Percentiles rank a stretch among this genome's conserved stretches.
Evolutionary conservation across 2,888 invertebrate species (phyloP).

Genomic region (Phaonia tiefii): DNA sequence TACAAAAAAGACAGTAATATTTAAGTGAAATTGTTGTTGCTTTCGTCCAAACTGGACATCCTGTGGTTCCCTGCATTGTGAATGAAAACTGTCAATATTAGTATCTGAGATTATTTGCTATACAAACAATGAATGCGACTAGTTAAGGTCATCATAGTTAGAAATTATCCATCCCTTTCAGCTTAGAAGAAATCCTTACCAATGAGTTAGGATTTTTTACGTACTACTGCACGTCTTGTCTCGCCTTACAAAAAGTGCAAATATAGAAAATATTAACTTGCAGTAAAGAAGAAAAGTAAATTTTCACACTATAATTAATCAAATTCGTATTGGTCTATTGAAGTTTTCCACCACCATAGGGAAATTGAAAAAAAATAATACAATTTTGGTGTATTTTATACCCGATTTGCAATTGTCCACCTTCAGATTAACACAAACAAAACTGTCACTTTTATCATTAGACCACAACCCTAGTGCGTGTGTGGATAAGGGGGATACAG

Average conservation of each 20-base stretch:
- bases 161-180: not conserved
- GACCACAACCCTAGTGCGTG: not conserved
- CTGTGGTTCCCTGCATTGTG: constrained; percentile 72
- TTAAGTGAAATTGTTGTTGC: constrained; percentile 67
- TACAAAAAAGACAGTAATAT: constrained; percentile 47
- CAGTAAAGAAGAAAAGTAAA: not conserved
- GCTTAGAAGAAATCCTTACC: constrained; percentile 2
- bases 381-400: constrained; percentile 47
- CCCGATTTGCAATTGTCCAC: constrained; percentile 40
- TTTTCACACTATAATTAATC: constrained; percentile 54
- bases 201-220: not conserved
- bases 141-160: constrained; percentile 38
- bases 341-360: constrained; percentile 52
- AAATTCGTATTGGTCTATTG: constrained; percentile 49
- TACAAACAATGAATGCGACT: constrained; percentile 67
- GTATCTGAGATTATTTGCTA: constrained; percentile 72
- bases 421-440: constrained; percentile 11
- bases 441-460: constrained; percentile 43
- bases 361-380: constrained; percentile 29
- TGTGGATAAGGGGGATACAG: not conserved
- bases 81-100: constrained; percentile 73
- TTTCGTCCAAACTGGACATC: constrained; percentile 66
- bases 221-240: not conserved
- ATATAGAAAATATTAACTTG: not conserved
- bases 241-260: not conserved